Conservation (phyloP, 2,797 vertebrate species). For the Capromys pilorides region DNA sequence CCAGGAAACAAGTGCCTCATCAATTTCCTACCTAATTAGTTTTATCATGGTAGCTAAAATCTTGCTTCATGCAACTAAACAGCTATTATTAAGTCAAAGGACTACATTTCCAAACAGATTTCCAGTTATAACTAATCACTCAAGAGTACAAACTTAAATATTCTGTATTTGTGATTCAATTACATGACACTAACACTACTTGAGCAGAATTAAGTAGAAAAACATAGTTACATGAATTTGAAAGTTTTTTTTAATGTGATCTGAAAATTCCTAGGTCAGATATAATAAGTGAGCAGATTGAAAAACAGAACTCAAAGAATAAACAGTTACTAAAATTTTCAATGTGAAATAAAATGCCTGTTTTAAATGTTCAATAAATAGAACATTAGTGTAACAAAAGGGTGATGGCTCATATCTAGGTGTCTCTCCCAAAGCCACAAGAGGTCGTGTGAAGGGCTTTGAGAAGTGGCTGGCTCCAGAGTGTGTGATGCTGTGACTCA, state of each 20-base stretch:
- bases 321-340: neutral
- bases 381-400: neutral
- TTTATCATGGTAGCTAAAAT: slow-evolving; percentile 36
- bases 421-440: neutral
- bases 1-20: slow-evolving; percentile 10
- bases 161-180: slow-evolving; percentile 48
- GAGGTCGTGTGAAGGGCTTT: neutral
- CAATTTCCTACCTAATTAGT: slow-evolving; percentile 37
- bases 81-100: slow-evolving; percentile 34
- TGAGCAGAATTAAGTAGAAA: slow-evolving; percentile 8
- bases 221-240: neutral
- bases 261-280: slow-evolving; percentile 18
- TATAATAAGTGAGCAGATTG: neutral
- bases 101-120: slow-evolving; percentile 36
- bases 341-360: neutral
- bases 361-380: neutral
- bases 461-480: neutral
- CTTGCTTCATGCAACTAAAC: neutral
- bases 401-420: neutral
- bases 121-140: slow-evolving; percentile 28
- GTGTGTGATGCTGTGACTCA: neutral
- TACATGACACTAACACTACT: neutral
- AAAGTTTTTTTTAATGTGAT: neutral
- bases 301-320: neutral
- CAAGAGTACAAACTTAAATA: slow-evolving; percentile 9